Percentiles rank a stretch among this genome's conserved stretches.
Conservation (phyloP, 2,888 invertebrate genomes). For the Temnothorax rugatulus region DNA sequence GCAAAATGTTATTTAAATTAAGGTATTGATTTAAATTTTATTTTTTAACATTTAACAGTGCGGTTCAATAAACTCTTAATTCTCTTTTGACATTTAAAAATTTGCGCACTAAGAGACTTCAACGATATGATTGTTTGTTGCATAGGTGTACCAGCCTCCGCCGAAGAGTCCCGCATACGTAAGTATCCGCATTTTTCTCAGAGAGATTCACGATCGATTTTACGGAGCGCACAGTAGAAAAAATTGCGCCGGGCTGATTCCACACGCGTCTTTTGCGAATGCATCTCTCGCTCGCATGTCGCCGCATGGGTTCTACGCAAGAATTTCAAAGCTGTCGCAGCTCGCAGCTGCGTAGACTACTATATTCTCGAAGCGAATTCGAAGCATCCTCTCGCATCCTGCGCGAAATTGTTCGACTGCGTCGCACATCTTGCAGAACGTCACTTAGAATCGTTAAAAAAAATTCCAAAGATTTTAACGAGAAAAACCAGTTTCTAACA, state of each 20-base stretch:
- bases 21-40: too few relatives aligned
- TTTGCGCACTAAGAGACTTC: background rate
- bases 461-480: background rate
- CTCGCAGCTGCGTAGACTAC: background rate
- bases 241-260: constrained; percentile 18
- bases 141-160: constrained; percentile 75
- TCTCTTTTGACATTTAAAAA: constrained; percentile 5
- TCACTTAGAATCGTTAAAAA: background rate
- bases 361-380: background rate
- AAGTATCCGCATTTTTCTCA: constrained; percentile 65
- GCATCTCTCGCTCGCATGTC: constrained; percentile 39
- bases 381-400: background rate
- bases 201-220: constrained; percentile 6
- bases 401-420: background rate
- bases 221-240: background rate
- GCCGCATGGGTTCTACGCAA: constrained; percentile 43
- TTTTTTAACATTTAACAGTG: too few relatives aligned
- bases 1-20: too few relatives aligned
- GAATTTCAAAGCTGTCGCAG: background rate
- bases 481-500: background rate
- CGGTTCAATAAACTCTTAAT: too few relatives aligned
- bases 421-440: background rate
- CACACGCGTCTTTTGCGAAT: background rate
- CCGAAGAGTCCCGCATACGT: constrained; percentile 81
- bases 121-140: background rate